Conservation (phyloP, 2,797 vertebrate species). For the Sphenopsis melanotis region DNA sequence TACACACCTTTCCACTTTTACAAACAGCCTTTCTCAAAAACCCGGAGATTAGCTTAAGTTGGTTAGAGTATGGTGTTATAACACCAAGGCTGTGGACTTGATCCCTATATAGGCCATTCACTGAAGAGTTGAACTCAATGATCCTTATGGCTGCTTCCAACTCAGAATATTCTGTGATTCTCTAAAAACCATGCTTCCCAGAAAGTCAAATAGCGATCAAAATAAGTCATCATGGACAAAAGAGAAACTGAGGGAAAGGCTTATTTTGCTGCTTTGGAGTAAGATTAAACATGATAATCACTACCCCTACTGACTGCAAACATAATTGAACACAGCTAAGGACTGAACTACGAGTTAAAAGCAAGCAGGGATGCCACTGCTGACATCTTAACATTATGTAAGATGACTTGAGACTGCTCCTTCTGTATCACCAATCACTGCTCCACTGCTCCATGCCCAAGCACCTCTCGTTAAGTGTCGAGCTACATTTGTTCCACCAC, state of each 20-base stretch:
- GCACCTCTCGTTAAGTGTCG: accelerated
- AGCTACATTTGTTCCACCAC: background rate
- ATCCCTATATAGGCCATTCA: background rate
- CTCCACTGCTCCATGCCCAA: background rate
- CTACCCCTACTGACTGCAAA: background rate
- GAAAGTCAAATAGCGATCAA: background rate
- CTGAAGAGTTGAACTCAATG: background rate
- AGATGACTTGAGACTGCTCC: background rate
- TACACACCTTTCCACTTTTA: background rate
- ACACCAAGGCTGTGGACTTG: background rate
- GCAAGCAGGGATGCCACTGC: background rate
- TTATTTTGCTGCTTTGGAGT: background rate
- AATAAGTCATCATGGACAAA: background rate
- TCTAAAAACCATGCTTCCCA: background rate
- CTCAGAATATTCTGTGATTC: background rate
- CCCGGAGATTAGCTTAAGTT: background rate
- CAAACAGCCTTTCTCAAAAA: background rate
- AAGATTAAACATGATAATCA: background rate
- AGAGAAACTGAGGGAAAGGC: background rate
- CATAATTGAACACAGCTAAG: background rate
- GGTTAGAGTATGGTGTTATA: background rate
- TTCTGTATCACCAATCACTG: background rate
- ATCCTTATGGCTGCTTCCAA: background rate
- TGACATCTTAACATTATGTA: background rate
- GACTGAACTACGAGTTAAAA: background rate